Conservation (phyloP, 2,888 invertebrate species). For the Ichneumoninae sp. region DNA sequence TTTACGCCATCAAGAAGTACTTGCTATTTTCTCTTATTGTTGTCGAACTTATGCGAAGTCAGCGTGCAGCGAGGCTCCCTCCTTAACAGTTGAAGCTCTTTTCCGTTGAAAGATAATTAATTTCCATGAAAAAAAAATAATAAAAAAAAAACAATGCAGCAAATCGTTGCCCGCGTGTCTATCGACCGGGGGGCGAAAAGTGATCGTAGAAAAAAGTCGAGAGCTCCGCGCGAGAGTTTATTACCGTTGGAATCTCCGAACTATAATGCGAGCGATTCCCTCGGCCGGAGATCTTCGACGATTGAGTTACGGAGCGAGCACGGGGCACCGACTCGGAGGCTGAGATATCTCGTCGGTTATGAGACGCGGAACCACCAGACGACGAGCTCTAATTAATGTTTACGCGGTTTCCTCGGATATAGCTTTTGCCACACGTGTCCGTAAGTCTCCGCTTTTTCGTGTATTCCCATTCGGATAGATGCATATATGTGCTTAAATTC, state of each 20-base stretch:
- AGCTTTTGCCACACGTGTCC: slow-evolving; percentile 16
- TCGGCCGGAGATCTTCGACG: slow-evolving; percentile 28
- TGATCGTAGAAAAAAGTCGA: not conserved
- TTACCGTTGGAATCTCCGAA: slow-evolving; percentile 16
- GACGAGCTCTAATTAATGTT: slow-evolving; percentile 53
- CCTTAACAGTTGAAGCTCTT: no score
- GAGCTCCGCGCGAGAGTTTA: slow-evolving; percentile 10
- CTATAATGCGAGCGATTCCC: not conserved
- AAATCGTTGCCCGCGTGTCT: not conserved
- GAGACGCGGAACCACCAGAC: slow-evolving; percentile 45
- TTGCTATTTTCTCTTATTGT: no score
- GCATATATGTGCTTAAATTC: not conserved
- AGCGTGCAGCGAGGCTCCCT: no score
- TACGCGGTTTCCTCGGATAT: slow-evolving; percentile 39
- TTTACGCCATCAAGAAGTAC: no score
- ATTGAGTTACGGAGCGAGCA: slow-evolving; percentile 46
- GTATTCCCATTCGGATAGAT: not conserved
- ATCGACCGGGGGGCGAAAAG: not conserved
- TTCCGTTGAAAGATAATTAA: no score
- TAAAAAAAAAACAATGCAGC: not conserved
- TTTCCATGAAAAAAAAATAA: no score
- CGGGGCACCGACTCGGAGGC: slow-evolving; percentile 6
- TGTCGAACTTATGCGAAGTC: no score
- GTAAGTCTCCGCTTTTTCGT: not conserved
- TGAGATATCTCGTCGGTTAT: slow-evolving; percentile 37